Percentiles rank a stretch among this genome's conserved stretches.
Conservation (phyloP, 1,140 invertebrate genomes). For the Ceratitis capitata region DNA sequence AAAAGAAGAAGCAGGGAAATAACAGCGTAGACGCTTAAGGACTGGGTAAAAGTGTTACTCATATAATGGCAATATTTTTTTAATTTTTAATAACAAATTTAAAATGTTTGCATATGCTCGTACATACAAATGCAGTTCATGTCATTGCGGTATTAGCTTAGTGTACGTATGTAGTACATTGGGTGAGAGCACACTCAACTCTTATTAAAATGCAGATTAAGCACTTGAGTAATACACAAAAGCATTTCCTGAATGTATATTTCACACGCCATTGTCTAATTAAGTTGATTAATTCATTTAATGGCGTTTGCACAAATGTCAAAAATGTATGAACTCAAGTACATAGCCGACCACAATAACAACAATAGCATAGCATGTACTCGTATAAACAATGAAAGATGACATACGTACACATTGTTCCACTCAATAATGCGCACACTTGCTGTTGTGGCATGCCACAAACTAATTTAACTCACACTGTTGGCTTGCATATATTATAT, state of each 20-base stretch:
- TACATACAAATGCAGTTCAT: too few relatives aligned
- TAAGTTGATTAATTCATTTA: slow-evolving; percentile 38
- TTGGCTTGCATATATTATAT: too few relatives aligned
- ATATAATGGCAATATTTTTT: too few relatives aligned
- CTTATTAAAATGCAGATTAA: background rate
- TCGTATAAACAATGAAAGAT: background rate
- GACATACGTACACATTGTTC: background rate
- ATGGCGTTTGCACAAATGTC: slow-evolving; percentile 1
- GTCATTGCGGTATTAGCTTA: too few relatives aligned
- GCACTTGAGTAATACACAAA: background rate
- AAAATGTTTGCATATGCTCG: too few relatives aligned
- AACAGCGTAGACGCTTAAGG: too few relatives aligned
- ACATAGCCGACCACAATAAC: background rate
- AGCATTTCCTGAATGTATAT: background rate
- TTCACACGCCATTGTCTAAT: slow-evolving; percentile 22
- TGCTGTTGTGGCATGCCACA: slow-evolving; percentile 30
- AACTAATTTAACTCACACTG: background rate
- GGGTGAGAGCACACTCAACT: background rate
- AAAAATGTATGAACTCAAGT: background rate
- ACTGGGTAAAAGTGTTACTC: too few relatives aligned
- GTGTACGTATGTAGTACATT: too few relatives aligned
- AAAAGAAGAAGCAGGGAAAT: too few relatives aligned
- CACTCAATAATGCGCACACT: background rate
- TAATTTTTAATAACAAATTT: too few relatives aligned
- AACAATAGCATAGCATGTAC: background rate